Evolutionary conservation across 2,113 vertebrate species (phyloP), one percentile per base, ranked within the genome.

Genomic region (Sorex araneus): DNA sequence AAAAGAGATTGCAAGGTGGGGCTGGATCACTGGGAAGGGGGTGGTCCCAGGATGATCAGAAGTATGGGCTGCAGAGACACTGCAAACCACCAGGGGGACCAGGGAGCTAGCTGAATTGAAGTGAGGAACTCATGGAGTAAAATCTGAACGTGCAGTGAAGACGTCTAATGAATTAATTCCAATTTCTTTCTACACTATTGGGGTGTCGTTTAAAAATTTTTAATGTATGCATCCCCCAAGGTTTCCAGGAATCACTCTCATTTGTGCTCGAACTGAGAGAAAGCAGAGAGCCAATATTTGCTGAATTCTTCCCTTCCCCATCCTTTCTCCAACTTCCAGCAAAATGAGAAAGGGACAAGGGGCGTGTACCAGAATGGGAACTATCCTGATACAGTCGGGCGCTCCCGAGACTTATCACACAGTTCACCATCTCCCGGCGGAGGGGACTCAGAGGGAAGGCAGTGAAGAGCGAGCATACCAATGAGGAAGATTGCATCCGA

Each of bases 401-500:
- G 2, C 74, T 91, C 83, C 43, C 28, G 86, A 92, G 32, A 80
- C 1, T 2, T 8, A 50, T 69, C 30, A 89, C 30, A 36, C n/a
- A 81, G 11, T 36, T 94, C 8, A 43, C 8, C 19, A 45, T 80
- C 54, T 70, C 63, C 15, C 8, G 23, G 16, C 5, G 0, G 0
- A n/a, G 45, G 11, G 3, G 12, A n/a, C 47, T 63, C 23, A 11
- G 15, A 19, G 19, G 2, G 84, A 12, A 87, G n/a, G 87, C 54
- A n/a, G 57, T 60, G 57, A 60, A 7, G 18, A 94, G 34, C 27
- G 84, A 64, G 92, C 97, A 9, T 97, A 99, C 99, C 99, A 50
- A 99, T 99, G 75, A 99, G 98, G 97, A 99, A 99, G 97, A 99
- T 99, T 34, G 99, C 98, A 75, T 99, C 98, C 1, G 99, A 98